A percentile compares a stretch with the other conserved stretches of the same genome.
Evolutionary conservation across 2,113 vertebrate species (phyloP).

Genomic region (Microcebus ravelobensis): DNA sequence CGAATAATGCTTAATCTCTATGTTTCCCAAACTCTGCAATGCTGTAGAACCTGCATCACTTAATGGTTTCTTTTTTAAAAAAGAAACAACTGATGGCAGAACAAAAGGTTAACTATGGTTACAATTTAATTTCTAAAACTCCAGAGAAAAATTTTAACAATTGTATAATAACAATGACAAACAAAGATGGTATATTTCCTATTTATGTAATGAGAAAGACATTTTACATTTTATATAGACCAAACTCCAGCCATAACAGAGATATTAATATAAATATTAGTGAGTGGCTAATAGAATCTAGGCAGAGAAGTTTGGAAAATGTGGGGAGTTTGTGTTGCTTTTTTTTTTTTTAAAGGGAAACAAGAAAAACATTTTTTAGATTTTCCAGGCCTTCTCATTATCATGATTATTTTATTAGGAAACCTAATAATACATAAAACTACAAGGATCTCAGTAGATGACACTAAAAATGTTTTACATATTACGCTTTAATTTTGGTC

Average conservation of each 20-base stretch:
- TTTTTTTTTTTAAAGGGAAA: background rate
- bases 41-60: background rate
- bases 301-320: background rate
- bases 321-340: background rate
- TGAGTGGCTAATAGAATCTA: background rate
- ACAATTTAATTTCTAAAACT: background rate
- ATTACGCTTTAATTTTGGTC: background rate
- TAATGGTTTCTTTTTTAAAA: background rate
- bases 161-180: background rate
- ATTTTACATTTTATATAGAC: background rate
- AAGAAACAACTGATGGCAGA: background rate
- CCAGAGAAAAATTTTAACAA: constrained; percentile 7
- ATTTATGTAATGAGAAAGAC: background rate
- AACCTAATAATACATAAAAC: constrained; percentile 26
- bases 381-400: background rate
- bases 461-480: background rate
- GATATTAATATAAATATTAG: background rate
- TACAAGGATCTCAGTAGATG: background rate
- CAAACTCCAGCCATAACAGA: background rate
- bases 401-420: background rate
- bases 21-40: background rate
- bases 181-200: background rate
- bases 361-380: background rate
- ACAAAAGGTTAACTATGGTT: background rate
- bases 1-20: background rate